Evolutionary conservation across 2,113 vertebrate species (phyloP).

Genomic region (Glaucomys volans): DNA sequence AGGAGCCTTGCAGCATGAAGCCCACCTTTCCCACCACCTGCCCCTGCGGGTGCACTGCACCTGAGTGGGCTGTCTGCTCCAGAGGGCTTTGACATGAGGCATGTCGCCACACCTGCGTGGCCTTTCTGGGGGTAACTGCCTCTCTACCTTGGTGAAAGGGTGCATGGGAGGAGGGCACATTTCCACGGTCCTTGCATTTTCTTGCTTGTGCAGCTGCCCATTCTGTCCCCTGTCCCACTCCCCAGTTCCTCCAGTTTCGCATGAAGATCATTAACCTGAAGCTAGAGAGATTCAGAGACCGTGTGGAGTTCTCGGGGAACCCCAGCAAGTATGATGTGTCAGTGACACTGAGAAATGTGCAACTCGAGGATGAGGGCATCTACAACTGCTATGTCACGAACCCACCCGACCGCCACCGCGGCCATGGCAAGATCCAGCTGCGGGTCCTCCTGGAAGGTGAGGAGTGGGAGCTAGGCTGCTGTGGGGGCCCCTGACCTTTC

Average conservation of each 20-base stretch:
- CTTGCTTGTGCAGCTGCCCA: fast-evolving
- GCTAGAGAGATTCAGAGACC: slow-evolving; percentile 91
- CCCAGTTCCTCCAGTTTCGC: slow-evolving; percentile 94
- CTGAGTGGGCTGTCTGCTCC: background rate
- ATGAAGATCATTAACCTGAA: slow-evolving; percentile 91
- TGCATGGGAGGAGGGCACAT: background rate
- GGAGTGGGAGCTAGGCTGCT: slow-evolving; percentile 35
- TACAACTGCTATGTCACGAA: slow-evolving; percentile 96
- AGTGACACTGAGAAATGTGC: slow-evolving; percentile 93
- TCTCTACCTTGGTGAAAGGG: fast-evolving
- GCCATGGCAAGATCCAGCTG: slow-evolving; percentile 90
- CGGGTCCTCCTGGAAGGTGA: slow-evolving; percentile 94
- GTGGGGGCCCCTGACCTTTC: background rate
- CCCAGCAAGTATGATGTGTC: slow-evolving; percentile 95
- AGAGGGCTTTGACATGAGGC: background rate
- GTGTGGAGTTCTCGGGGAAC: slow-evolving; percentile 95
- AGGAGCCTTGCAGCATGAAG: background rate
- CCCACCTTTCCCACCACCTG: background rate
- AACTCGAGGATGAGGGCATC: slow-evolving; percentile 91
- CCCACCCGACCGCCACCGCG: slow-evolving; percentile 94
- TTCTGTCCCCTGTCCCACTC: background rate
- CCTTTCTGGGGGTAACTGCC: fast-evolving
- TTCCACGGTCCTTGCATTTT: fast-evolving
- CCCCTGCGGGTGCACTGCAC: fast-evolving
- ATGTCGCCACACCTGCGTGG: background rate